A percentile compares a stretch with the other conserved stretches of the same genome.
These are phyloP conservation scores for Cebus imitator DNA, from an alignment of 2,113 vertebrate genomes.

Conservation along the genomic window DNA sequence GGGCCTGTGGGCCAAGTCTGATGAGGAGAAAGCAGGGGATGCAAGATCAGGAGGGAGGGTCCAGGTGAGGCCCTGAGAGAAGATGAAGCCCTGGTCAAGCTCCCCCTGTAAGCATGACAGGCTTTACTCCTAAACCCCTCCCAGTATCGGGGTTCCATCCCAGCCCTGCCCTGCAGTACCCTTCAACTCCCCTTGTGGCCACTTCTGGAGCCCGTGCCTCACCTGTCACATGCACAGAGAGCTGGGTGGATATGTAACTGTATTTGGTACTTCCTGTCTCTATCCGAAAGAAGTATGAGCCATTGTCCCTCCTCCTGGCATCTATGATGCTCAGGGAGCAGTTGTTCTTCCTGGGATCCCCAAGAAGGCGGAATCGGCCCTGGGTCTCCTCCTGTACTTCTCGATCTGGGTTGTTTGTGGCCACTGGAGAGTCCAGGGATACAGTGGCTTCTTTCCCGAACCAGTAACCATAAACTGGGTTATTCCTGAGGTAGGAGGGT, in stretches of 20 bases:
- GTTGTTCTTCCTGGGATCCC: accelerated
- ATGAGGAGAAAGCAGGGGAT: not conserved
- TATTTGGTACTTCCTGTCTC: accelerated
- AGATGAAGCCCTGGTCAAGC: not conserved
- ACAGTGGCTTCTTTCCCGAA: accelerated
- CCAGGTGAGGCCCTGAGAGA: accelerated
- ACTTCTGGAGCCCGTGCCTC: not conserved
- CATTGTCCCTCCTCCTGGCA: not conserved
- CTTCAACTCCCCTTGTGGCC: not conserved
- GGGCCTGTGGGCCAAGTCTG: not conserved
- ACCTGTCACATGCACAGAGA: not conserved
- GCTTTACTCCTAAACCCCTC: accelerated
- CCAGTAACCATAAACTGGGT: not conserved
- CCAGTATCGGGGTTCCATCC: accelerated
- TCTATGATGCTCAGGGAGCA: constrained; percentile 62
- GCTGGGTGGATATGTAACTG: accelerated
- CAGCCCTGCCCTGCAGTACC: not conserved
- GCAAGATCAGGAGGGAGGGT: not conserved
- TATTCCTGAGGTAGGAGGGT: accelerated
- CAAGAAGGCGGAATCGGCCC: not conserved
- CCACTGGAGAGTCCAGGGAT: accelerated
- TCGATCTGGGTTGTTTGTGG: accelerated
- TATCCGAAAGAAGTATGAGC: not conserved
- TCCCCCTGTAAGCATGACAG: not conserved
- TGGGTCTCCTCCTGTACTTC: accelerated